Base-by-base conservation (phyloP, 2,113 vertebrate genomes). In the Mastomys coucha region DNA sequence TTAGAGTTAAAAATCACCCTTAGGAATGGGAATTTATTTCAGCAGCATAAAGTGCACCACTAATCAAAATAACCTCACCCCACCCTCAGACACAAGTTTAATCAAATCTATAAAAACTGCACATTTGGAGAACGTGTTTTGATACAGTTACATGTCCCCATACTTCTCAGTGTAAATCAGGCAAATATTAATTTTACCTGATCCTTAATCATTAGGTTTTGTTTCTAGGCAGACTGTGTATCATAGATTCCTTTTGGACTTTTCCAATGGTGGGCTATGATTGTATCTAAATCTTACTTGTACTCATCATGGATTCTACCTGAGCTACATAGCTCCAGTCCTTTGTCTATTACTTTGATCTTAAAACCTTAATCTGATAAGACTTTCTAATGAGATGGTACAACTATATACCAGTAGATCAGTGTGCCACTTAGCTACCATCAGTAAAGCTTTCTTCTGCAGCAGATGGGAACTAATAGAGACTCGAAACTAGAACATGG, bases 91-190 rank as follows among this genome's bases (percentile, higher is more conserved):
- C 7, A 19, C 17, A 93, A 31, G 22, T 91, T 20, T 95, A 26
- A 73, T 70, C 72, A 85, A 92, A 16, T 4, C 45, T 53, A 72
- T 88, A 90, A 95, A 95, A 94, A 75, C 12, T 60, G 51, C 3
- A 24, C 2, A 6, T 26, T 28, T 33, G 24, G 49, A 80, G 17
- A 94, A 45, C 26, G 39, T 39, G 63, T 95, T n/a, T 75, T 69
- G 89, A 69, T 31, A 95, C 7, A 78, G 28, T 86, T 86, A 33
- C 28, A 39, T 89, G 31, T 33, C 53, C 20, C 42, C 81, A 26
- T 33, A 70, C 0, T 78, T 10, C 9, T 93, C 42, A 93, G 86
- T 88, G 45, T 72, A 78, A 97, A 95, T 39, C 93, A 49, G 53
- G 24, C 31, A 95, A 28, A 65, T 42, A 76, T 80, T 85, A 77